Conservation (phyloP, 2,797 vertebrate species). For the Lithobates sylvaticus region DNA sequence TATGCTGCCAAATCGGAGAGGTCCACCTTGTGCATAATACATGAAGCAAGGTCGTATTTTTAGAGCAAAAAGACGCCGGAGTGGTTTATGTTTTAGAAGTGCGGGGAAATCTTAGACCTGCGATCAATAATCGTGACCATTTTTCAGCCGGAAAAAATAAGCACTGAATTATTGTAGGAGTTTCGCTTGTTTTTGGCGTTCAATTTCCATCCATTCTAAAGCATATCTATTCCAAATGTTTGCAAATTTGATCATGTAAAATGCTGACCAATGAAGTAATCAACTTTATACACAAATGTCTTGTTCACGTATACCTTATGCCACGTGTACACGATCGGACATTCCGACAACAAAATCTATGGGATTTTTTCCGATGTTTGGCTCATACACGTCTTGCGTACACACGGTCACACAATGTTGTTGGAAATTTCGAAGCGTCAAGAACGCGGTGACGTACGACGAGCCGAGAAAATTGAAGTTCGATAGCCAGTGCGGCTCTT, state of each 20-base stretch:
- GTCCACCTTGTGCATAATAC: conserved; percentile 50
- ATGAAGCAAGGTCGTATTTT: conserved; percentile 40
- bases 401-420: too few relatives aligned
- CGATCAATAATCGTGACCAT: neutral
- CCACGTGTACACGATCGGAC: too few relatives aligned
- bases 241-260: too few relatives aligned
- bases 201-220: neutral
- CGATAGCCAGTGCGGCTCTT: too few relatives aligned
- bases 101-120: neutral
- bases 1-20: conserved; percentile 20
- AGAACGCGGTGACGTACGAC: too few relatives aligned
- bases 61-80: neutral
- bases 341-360: too few relatives aligned
- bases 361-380: too few relatives aligned
- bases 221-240: neutral
- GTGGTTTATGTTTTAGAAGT: conserved; percentile 16
- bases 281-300: too few relatives aligned
- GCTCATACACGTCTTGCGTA: too few relatives aligned
- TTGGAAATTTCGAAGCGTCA: too few relatives aligned
- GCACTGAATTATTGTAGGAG: neutral
- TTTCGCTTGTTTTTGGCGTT: neutral
- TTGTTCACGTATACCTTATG: too few relatives aligned
- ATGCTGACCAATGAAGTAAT: neutral
- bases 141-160: neutral
- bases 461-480: too few relatives aligned